Evolutionary conservation across 2,113 vertebrate genomes (phyloP), one percentile per base, ranked within the genome.

Genomic region (Furnarius figulus): DNA sequence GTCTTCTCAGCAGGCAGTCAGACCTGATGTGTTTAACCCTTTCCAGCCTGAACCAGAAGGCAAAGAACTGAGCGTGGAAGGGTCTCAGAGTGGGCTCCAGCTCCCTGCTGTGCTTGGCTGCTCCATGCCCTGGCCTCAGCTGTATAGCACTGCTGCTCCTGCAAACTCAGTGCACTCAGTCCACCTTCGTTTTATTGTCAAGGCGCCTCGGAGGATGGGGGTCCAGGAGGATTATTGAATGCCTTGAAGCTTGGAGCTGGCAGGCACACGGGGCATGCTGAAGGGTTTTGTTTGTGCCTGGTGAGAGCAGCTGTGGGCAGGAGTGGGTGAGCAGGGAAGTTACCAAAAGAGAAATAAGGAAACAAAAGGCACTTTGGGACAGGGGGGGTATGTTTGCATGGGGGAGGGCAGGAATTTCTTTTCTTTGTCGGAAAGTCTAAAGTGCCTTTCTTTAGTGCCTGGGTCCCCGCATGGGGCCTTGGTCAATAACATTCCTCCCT

Each of bases 401-500:
- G 71, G 70, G 92, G 90, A 90, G 78, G 79, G 92, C 85, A 90
- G 96, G 93, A 91, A 96, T 95, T 93, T 96, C 89, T 96, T 95
- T 95, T 89, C 97, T 95, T 96, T 94, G 47, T 85, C 90, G 59
- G 10, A 89, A 94, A 95, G 87, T 88, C 92, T 94, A 85, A 94
- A 97, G 95, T 86, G 93, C 86, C 75, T 96, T 97, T 97, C 93
- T 96, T 96, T 90, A 95, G 89, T 84, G 94, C 89, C 94, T 95
- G 28, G 0, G 21, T 89, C 94, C 11, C 96, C 96, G 95, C 94
- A 97, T 94, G 96, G 96, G 94, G 95, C 87, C 94, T 96, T 87
- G 96, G 97, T 95, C 89, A 96, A 93, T 96, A 95, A 91, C 95
- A 96, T 97, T 97, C 93, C 92, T 87, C 75, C 90, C 78, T 93